These are phyloP conservation scores for Silurus lanzhouensis DNA, from an alignment of 2,797 vertebrate genomes.

Conservation along the genomic window DNA sequence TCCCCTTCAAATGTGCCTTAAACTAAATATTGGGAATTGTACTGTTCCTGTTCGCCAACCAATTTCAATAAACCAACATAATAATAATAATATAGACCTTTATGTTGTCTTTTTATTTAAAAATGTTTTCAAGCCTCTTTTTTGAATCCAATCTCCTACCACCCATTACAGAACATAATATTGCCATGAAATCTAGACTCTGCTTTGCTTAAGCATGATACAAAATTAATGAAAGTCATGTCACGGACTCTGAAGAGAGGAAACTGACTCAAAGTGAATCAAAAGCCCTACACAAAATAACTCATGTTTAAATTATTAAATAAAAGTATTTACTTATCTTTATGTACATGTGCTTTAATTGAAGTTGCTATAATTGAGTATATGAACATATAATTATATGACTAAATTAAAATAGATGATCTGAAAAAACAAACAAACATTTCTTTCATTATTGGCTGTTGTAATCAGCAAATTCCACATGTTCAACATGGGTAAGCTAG, in stretches of 20 bases:
- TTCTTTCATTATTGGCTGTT: background rate
- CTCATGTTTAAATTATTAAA: conserved; percentile 2
- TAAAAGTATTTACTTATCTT: background rate
- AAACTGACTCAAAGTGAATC: background rate
- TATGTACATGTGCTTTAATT: background rate
- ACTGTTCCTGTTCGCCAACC: conserved; percentile 61
- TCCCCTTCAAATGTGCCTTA: conserved; percentile 69
- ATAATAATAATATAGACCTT: background rate
- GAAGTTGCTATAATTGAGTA: background rate
- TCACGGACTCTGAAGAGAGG: background rate
- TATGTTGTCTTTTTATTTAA: background rate
- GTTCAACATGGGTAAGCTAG: background rate
- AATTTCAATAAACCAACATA: background rate
- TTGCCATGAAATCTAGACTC: conserved; percentile 18
- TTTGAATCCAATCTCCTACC: background rate
- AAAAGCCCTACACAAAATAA: conserved; percentile 13
- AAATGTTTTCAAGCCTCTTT: background rate
- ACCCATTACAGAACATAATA: background rate
- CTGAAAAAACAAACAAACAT: background rate
- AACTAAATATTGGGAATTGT: conserved; percentile 65
- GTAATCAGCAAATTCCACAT: background rate
- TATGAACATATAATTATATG: background rate
- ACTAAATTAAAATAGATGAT: background rate
- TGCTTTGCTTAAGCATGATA: conserved; percentile 30
- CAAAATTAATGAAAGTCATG: conserved; percentile 3